Conservation (phyloP, 2,888 invertebrate species). For the Salpingus planirostris region DNA sequence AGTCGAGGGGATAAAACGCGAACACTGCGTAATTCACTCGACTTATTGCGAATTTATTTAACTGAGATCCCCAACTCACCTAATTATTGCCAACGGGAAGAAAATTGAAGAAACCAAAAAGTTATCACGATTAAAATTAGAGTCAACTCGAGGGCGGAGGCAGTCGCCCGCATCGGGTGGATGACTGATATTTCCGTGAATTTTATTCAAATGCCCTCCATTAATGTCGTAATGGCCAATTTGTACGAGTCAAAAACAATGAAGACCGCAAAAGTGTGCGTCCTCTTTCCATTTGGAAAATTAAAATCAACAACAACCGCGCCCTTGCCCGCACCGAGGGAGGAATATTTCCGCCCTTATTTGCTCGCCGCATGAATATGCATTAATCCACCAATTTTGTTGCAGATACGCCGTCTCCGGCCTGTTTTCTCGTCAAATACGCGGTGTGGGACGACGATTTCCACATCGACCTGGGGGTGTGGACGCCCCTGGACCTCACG, state of each 20-base stretch:
- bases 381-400: slow-evolving; percentile 26
- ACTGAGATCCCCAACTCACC: no score
- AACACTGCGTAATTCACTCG: no score
- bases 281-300: slow-evolving; percentile 17
- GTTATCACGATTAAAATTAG: no score
- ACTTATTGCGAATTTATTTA: no score
- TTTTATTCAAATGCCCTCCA: slow-evolving; percentile 6
- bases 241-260: slow-evolving; percentile 10
- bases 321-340: slow-evolving; percentile 5
- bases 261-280: slow-evolving; percentile 6
- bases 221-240: slow-evolving; percentile 6
- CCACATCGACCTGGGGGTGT: slow-evolving; percentile 41
- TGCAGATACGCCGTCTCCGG: slow-evolving; percentile 43
- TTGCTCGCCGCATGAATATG: slow-evolving; percentile 20
- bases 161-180: no score
- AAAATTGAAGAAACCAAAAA: no score
- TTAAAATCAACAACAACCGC: slow-evolving; percentile 16
- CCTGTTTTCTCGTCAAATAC: slow-evolving; percentile 44
- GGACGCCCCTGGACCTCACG: slow-evolving; percentile 43
- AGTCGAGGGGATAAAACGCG: no score
- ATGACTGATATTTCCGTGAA: slow-evolving; percentile 4
- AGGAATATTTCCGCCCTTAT: slow-evolving; percentile 12
- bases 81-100: no score
- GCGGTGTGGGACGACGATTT: slow-evolving; percentile 42
- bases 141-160: no score